Base-by-base conservation (phyloP, 2,888 invertebrate species). In the Hyposoter didymator region DNA sequence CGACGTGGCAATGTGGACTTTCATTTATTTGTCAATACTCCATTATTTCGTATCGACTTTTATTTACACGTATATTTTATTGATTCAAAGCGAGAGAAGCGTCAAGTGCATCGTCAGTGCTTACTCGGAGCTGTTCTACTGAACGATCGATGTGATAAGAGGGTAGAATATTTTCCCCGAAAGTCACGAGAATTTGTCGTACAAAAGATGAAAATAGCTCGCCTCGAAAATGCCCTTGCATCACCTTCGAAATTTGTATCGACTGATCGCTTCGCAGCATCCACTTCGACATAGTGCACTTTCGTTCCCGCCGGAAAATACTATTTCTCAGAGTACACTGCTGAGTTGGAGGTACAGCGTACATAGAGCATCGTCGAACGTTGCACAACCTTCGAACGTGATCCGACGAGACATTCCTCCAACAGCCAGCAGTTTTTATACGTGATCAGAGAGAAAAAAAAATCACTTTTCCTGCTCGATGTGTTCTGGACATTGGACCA, bases 311-410 rank as follows among this genome's bases (percentile, higher is more conserved):
- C 55, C 43, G 39, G 59, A 67, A 69, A 70, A 43, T 78, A 78
- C 79, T 67, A 14, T 52, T 32, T 47, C 35, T 70, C 59, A 62
- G 52, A 69, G 59, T 49, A 49, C 49, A n/a, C 19, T 45, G 4
- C 49, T 12, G 22, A 32, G 45, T n/a, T 1, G 7, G 14, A 39
- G 66, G 45, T 66, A 66, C 52, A 35, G 19, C 22, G 49, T 52
- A 19, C 35, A 19, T 67, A 85, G 85, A 88, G 78, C 78, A 70
- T 67, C 64, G 69, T 64, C 66, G 85, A 80, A 84, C 82, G 87
- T 87, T 86, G 89, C 88, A 55, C 22, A 88, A 88, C 87, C 88
- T 85, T 86, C 85, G 89, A 87, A 89, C 90, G 90, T 89, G 90
- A 89, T 89, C 89, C 87, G 84, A 66, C 87, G 88, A 85, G 82